Percentiles rank a stretch among this genome's conserved stretches.
Conservation (phyloP, 2,113 vertebrate species). For the Hiodon alosoides region DNA sequence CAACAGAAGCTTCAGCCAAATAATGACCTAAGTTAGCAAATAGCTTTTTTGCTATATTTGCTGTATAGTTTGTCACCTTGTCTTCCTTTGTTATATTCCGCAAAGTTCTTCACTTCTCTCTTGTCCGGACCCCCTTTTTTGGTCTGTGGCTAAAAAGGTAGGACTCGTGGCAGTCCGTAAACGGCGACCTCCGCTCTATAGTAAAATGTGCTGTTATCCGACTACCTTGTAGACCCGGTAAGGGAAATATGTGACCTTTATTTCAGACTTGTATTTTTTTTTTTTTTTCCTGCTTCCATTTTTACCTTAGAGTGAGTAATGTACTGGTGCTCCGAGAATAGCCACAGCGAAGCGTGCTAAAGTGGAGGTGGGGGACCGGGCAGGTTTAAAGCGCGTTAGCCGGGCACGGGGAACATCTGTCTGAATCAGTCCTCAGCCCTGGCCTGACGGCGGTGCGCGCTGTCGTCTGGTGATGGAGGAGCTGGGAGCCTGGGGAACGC, state of each 20-base stretch:
- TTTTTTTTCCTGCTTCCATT: slow-evolving; percentile 47
- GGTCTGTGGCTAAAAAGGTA: neutral
- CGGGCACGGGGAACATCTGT: slow-evolving; percentile 40
- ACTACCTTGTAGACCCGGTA: slow-evolving; percentile 31
- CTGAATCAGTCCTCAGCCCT: slow-evolving; percentile 46
- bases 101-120: neutral
- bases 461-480: slow-evolving; percentile 52
- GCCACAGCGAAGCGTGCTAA: slow-evolving; percentile 31
- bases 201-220: neutral
- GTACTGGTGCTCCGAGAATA: slow-evolving; percentile 44
- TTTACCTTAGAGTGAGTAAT: slow-evolving; percentile 50
- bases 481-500: slow-evolving; percentile 35
- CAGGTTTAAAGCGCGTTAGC: slow-evolving; percentile 14
- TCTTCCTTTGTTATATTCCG: neutral
- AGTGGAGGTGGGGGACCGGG: slow-evolving; percentile 24
- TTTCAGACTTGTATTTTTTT: slow-evolving; percentile 43
- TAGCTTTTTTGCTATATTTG: too few species aligned
- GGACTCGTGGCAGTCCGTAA: neutral
- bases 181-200: neutral
- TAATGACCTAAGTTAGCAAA: too few species aligned
- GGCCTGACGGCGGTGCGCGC: slow-evolving; percentile 20
- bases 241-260: slow-evolving; percentile 50
- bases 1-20: too few species aligned
- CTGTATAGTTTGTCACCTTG: neutral
- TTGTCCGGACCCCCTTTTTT: slow-evolving; percentile 19